Evolutionary conservation across 2,113 vertebrate species (phyloP).

Genomic region (Pelvicachromis taeniatus): DNA sequence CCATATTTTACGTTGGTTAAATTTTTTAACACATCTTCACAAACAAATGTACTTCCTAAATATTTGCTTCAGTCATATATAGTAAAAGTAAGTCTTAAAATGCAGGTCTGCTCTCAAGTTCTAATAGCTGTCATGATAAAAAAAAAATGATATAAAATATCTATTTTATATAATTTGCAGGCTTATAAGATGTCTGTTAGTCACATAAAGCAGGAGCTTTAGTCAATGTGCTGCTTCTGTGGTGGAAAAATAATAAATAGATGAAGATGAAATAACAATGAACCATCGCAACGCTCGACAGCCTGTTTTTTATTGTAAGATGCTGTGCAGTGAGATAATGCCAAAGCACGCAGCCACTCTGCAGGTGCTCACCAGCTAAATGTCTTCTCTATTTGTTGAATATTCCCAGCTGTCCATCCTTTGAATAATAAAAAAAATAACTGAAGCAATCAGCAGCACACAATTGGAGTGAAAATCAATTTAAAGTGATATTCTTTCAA

Average conservation of each 20-base stretch:
- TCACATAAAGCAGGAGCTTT: not conserved
- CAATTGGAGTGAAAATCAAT: not conserved
- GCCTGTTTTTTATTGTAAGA: not conserved
- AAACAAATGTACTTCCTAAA: not conserved
- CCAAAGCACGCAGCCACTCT: not conserved
- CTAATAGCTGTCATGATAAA: not conserved
- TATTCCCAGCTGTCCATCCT: not conserved
- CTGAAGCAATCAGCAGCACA: not conserved
- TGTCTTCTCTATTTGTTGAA: not conserved
- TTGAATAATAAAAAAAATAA: not conserved
- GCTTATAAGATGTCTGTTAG: not conserved
- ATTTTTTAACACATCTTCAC: not conserved
- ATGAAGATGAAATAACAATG: not conserved
- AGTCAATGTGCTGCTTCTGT: not conserved
- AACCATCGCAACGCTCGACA: not conserved
- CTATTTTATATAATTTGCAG: not conserved
- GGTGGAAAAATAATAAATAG: not conserved
- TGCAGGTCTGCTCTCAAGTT: not conserved
- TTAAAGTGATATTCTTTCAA: not conserved
- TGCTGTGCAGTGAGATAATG: not conserved
- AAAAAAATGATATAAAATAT: not conserved
- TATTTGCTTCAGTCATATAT: not conserved
- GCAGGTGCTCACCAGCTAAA: not conserved
- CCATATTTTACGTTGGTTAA: constrained; percentile 67
- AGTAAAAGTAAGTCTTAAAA: not conserved